These are phyloP conservation scores for Xenentodon cancila DNA, from an alignment of 2,797 vertebrate species.

Conservation along the genomic window DNA sequence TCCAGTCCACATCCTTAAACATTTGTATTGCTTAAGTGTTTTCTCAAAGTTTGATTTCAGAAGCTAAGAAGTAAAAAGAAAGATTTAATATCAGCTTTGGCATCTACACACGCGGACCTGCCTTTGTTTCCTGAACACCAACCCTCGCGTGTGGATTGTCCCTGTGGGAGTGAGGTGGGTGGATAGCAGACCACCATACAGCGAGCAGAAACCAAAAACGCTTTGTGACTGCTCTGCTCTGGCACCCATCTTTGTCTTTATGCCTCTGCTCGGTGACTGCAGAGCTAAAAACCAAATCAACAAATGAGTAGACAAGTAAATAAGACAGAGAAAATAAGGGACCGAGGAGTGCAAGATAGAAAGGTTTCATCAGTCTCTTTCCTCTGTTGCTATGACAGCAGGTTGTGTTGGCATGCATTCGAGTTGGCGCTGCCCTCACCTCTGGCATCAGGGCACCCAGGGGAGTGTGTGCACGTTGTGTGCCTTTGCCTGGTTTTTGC, in stretches of 20 bases:
- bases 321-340: constrained; percentile 7
- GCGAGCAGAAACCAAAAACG: constrained; percentile 23
- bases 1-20: too few relatives aligned
- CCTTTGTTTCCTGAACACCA: too few relatives aligned
- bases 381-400: constrained; percentile 84
- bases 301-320: constrained; percentile 9
- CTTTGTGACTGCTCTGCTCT: constrained; percentile 17
- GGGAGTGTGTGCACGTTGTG: constrained; percentile 43
- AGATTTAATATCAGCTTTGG: too few relatives aligned
- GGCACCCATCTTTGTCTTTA: constrained; percentile 11
- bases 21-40: too few relatives aligned
- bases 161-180: constrained; percentile 9
- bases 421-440: constrained; percentile 80
- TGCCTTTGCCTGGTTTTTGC: constrained; percentile 9
- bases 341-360: constrained; percentile 38
- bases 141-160: neutral
- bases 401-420: constrained; percentile 81
- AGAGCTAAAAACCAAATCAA: constrained; percentile 9
- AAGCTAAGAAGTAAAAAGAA: too few relatives aligned
- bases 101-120: too few relatives aligned
- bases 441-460: constrained; percentile 76
- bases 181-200: neutral
- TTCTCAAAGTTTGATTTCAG: too few relatives aligned
- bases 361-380: constrained; percentile 72
- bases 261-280: neutral